Conservation (phyloP, 2,113 vertebrate species). For the Dasypus novemcinctus region DNA sequence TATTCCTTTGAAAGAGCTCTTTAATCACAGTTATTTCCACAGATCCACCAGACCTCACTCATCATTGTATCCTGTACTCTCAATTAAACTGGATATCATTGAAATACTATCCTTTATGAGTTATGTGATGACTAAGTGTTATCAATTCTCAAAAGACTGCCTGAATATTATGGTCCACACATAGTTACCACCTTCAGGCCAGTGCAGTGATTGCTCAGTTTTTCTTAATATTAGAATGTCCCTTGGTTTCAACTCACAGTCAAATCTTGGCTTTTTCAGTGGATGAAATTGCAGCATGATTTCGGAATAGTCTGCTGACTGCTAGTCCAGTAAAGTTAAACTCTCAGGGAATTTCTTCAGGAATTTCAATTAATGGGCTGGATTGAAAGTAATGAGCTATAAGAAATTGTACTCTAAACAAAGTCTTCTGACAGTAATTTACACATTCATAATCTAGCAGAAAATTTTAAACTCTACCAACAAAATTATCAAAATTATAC, state of each 20-base stretch:
- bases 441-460: conserved; percentile 32
- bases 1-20: conserved; percentile 2
- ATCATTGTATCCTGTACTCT: background rate
- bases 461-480: conserved; percentile 32
- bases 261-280: conserved; percentile 31
- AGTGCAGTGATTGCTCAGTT: background rate
- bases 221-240: background rate
- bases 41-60: background rate
- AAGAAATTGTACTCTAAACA: conserved; percentile 55
- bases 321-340: conserved; percentile 56
- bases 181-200: background rate
- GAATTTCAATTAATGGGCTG: conserved; percentile 53
- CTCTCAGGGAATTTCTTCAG: conserved; percentile 52
- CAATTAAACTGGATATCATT: background rate
- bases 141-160: conserved; percentile 2
- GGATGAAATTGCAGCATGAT: conserved; percentile 46
- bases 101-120: background rate
- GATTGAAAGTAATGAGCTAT: conserved; percentile 41
- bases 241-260: conserved; percentile 40
- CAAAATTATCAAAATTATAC: conserved; percentile 49
- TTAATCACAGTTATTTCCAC: conserved; percentile 12
- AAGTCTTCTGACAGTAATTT: conserved; percentile 57
- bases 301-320: conserved; percentile 56
- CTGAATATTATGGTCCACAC: background rate
- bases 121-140: conserved; percentile 3